phyloP scores from a whole-genome alignment of 2,797 vertebrate genomes.

The Otus scops region DNA sequence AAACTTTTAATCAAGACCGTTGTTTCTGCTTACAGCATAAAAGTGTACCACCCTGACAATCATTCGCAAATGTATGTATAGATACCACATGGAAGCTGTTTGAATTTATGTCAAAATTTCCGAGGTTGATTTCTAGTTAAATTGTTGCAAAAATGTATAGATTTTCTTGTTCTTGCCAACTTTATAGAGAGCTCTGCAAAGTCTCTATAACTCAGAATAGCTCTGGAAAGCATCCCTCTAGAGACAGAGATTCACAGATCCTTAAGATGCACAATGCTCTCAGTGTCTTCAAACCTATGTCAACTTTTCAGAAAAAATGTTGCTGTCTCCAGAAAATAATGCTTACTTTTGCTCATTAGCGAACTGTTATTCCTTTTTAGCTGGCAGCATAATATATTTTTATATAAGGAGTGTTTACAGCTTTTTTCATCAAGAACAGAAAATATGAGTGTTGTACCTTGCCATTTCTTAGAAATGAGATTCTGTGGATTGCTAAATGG shows the following conservation, averaged over 20 bases:
- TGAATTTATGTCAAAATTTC: conserved; percentile 8
- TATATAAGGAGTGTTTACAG: neutral
- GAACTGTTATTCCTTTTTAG: neutral
- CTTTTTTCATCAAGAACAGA: neutral
- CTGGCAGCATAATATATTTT: neutral
- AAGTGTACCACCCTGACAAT: neutral
- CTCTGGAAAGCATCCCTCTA: neutral
- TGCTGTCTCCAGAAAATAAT: neutral
- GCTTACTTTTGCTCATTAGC: neutral
- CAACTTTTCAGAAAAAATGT: conserved; percentile 29
- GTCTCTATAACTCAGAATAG: neutral
- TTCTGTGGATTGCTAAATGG: neutral
- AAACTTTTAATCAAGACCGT: neutral
- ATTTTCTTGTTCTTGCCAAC: neutral
- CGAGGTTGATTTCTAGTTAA: neutral
- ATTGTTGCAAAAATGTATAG: neutral
- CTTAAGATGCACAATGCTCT: neutral
- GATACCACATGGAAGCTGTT: neutral
- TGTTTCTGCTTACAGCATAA: neutral
- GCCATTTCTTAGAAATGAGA: neutral
- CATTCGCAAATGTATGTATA: neutral
- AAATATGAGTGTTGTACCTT: neutral
- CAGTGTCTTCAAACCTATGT: neutral
- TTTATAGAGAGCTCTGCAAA: neutral
- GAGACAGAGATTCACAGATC: neutral